Base-by-base conservation (phyloP, 2,797 vertebrate genomes). In the Alosa sapidissima region DNA sequence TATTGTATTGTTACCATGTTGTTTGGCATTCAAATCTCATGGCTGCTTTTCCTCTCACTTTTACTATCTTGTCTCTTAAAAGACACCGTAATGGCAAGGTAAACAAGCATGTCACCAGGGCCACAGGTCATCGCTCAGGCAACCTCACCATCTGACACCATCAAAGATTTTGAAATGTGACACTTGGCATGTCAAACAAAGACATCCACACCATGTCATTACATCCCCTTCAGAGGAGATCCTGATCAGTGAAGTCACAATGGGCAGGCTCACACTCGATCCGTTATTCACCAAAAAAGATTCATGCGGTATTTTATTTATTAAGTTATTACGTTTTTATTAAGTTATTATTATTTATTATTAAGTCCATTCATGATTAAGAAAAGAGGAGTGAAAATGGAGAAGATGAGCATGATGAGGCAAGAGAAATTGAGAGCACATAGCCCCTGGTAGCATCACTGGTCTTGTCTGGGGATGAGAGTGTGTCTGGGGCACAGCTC, bases 41-140 rank as follows among this genome's bases (percentile, higher is more conserved):
- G 41, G 72, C 72, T 45, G 36, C 36, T 19, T 47, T 78, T 45
- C 14, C 68, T 41, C 36, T 45, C 13, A 45, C 33, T 45, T 11
- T 47, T 41, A 41, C 41, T n/a, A 78, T 47, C 72, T 6, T 47
- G 41, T 45, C 41, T 78, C 41, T 45, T 21, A 49, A 84, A 87
- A 88, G 75, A 49, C 16, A 21, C 81, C 10, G 85, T 85, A 88
- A 90, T 85, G 49, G 13, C 55, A 72, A 10, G 62, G 87, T 82
- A 89, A 86, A 89, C 81, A 86, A 84, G 48, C 9, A 81, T 14
- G 51, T 36, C 60, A 81, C 72, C 65, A 7, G 75, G 81, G 83
- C 84, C 84, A 62, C 2, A 65, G 84, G 81, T 86, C 48, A 82
- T 13, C 45, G 19, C 83, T 54, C 82, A 85, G 75, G 45, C 86